phyloP scores from a whole-genome alignment of 2,888 invertebrate species.

The Leptinotarsa juncta region DNA sequence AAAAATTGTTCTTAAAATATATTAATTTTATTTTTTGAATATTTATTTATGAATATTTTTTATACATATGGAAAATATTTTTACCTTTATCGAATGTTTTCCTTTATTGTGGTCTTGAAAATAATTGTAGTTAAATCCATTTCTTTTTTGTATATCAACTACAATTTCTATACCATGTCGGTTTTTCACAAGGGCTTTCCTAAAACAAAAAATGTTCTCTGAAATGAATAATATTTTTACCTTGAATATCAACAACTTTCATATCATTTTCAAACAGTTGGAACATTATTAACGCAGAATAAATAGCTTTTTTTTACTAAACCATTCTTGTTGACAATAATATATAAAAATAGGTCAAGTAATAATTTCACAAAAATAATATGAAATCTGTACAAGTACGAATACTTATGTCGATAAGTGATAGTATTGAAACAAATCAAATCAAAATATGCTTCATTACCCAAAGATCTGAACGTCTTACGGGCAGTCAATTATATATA shows the following conservation, averaged over 20 bases:
- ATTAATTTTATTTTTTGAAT: too few relatives aligned
- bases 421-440: too few relatives aligned
- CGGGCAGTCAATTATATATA: too few relatives aligned
- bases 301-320: too few relatives aligned
- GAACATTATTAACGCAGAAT: too few relatives aligned
- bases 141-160: slow-evolving; percentile 34
- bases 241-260: not conserved
- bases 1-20: too few relatives aligned
- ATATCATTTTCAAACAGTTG: too few relatives aligned
- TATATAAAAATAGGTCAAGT: too few relatives aligned
- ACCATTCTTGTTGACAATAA: too few relatives aligned
- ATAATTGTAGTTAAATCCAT: slow-evolving; percentile 35
- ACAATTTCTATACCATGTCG: slow-evolving; percentile 51
- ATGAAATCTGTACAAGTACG: too few relatives aligned
- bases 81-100: slow-evolving; percentile 49
- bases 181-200: slow-evolving; percentile 50
- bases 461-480: too few relatives aligned
- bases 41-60: not conserved
- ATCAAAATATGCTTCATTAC: too few relatives aligned
- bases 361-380: not conserved
- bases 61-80: not conserved
- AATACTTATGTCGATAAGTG: not conserved
- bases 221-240: not conserved
- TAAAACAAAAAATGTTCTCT: slow-evolving; percentile 36
- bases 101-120: slow-evolving; percentile 43